Evolutionary conservation across 2,797 vertebrate genomes (phyloP), one percentile per base, ranked within the genome.

Genomic region (Enteromius radiatus): DNA sequence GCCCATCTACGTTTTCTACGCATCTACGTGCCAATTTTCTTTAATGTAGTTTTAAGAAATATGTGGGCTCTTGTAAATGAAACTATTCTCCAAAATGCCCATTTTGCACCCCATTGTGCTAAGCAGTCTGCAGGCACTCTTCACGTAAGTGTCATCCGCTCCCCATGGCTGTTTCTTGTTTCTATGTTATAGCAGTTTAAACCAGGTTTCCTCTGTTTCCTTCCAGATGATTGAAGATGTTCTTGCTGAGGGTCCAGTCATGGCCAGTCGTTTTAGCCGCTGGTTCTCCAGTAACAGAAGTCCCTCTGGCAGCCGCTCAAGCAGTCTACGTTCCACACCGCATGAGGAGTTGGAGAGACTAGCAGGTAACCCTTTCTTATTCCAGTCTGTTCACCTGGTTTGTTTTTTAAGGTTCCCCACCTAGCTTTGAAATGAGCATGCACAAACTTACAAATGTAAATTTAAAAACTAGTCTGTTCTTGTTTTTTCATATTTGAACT

Each of bases 171-270:
- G 85, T 90, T 80, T 52, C 8, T 54, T 52, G 17, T 61, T 45
- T 85, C 75, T 54, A 33, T 76, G 11, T 54, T 78, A 28, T 84
- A 28, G 68, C 14, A 52, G 76, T 88, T 70, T 56, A 31, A 70
- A 26, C 0, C 23, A 76, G 49, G 77, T 33, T n/a, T 41, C 17
- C 80, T 80, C 38, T 56, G 14, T 73, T 15, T 91, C 28, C 88
- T 91, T 93, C 33, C 89, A 99, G 98, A 98, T 99, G 97, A 98
- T 99, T 52, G 97, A 99, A 90, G 97, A 99, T 47, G 97, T 99
- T 86, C 93, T 99, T 80, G 97, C 97, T 67, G 98, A 99, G 89
- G 97, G 98, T 1, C 95, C 97, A 0, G 92, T 93, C n/a, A 96
- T 96, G 7, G 95, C 96, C 47, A 99, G 97, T 88, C 96, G 97